A percentile compares a stretch with the other conserved stretches of the same genome.
Evolutionary conservation across 2,888 invertebrate species (phyloP).

Genomic region (Galerucella nymphaeae): DNA sequence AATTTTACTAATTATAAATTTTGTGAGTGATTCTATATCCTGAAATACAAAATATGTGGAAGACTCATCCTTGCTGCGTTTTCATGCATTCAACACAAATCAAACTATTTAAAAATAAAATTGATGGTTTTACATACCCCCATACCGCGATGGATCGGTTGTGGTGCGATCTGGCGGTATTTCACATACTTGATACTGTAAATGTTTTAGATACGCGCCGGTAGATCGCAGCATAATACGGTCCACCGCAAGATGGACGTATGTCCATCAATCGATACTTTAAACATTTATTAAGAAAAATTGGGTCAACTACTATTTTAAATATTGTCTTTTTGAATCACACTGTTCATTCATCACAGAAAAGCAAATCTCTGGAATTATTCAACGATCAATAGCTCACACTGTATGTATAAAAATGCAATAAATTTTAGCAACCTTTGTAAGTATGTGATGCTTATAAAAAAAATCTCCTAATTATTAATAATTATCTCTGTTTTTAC

Average conservation of each 20-base stretch:
- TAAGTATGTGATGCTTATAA: background rate
- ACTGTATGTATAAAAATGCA: background rate
- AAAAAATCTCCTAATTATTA: background rate
- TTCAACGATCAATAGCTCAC: background rate
- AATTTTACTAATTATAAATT: background rate
- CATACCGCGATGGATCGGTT: too few relatives aligned
- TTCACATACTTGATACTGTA: too few relatives aligned
- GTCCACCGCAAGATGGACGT: too few relatives aligned
- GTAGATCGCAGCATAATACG: too few relatives aligned
- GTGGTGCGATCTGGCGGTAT: too few relatives aligned
- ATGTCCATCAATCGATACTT: too few relatives aligned
- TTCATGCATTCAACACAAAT: background rate
- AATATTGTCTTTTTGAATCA: too few relatives aligned
- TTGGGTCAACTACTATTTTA: too few relatives aligned
- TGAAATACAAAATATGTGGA: background rate
- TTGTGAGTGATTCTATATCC: background rate
- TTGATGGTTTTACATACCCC: background rate
- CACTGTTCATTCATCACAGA: too few relatives aligned
- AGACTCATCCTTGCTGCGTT: background rate
- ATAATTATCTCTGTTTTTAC: background rate
- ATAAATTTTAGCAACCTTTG: constrained; percentile 1
- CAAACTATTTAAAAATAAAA: background rate
- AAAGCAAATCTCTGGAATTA: too few relatives aligned
- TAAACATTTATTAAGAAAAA: too few relatives aligned
- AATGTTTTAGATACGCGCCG: too few relatives aligned